Conservation (phyloP, 1,140 invertebrate species). For the Centruroides vittatus region DNA sequence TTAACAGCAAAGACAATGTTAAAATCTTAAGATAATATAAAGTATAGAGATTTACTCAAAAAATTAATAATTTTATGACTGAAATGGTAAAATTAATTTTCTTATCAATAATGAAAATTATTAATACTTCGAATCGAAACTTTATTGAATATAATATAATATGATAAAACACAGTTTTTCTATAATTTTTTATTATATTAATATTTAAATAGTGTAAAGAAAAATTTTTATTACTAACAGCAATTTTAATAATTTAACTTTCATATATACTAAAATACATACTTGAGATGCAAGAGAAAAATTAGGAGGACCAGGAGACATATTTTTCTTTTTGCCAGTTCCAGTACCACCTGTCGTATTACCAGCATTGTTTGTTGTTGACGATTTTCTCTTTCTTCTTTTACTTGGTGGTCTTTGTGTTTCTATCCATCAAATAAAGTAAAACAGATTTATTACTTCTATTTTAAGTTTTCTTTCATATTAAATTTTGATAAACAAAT, state of each 20-base stretch:
- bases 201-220: neutral
- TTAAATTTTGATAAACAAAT: too few species aligned
- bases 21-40: too few species aligned
- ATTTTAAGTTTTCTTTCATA: too few species aligned
- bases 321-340: slow-evolving; percentile 62
- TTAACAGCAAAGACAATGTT: too few species aligned
- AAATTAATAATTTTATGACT: too few species aligned
- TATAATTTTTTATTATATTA: neutral
- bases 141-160: neutral
- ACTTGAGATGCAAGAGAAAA: slow-evolving; percentile 85
- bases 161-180: neutral
- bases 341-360: slow-evolving; percentile 37
- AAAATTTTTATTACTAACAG: neutral
- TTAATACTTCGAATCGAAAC: neutral
- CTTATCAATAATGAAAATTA: too few species aligned
- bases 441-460: too few species aligned
- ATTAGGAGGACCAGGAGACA: slow-evolving; percentile 78
- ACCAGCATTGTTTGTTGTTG: slow-evolving; percentile 42
- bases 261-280: slow-evolving; percentile 13
- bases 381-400: slow-evolving; percentile 89
- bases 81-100: too few species aligned
- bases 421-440: slow-evolving; percentile 34
- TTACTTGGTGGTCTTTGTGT: slow-evolving; percentile 86
- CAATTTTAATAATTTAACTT: neutral
- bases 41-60: too few species aligned